Evolutionary conservation across 2,113 vertebrate species (phyloP), one percentile per base, ranked within the genome.

Genomic region (Eulacestoma nigropectus): DNA sequence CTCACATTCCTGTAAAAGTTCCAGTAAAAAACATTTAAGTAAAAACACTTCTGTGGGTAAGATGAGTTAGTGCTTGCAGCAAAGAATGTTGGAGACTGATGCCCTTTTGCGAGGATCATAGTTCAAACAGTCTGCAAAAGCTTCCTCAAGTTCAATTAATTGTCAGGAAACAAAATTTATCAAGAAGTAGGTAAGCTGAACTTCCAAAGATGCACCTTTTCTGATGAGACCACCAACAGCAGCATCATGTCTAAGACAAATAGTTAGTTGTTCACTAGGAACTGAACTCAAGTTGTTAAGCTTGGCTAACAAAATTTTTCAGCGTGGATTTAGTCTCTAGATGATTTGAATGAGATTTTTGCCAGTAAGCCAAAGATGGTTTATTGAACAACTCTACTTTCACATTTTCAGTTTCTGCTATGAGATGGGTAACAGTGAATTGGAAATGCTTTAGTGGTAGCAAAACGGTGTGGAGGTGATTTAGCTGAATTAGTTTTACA

Each of bases 391-490:
- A 8, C 14, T 84, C 5, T 20, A 17, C 13, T 83, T 87, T 22
- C 10, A 37, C 10, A 41, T 41, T 84, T 91, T 68, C 32, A n/a
- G 12, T 77, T 92, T 90, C 26, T 77, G 25, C 53, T 73, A 0
- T 57, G 21, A 11, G 21, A 68, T 68, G n/a, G 14, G 11, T 68
- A 77, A 37, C 23, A 52, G 10, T 50, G 60, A 87, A 29, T 47
- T 86, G 55, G 35, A 86, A 89, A 46, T 56, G 44, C 35, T 37
- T 35, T 75, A 19, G 10, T 49, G 14, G 11, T 44, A 47, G 12
- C 20, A 12, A 52, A 69, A 13, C 0, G 0, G 4, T 52, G 12
- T 6, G 5, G 13, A 27, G 12, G 32, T 60, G 52, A 5, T 64
- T 8, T 32, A 30, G 7, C 4, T 76, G 18, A 85, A 56, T 41